Conservation (phyloP, 2,113 vertebrate species). For the Mesocricetus auratus region DNA sequence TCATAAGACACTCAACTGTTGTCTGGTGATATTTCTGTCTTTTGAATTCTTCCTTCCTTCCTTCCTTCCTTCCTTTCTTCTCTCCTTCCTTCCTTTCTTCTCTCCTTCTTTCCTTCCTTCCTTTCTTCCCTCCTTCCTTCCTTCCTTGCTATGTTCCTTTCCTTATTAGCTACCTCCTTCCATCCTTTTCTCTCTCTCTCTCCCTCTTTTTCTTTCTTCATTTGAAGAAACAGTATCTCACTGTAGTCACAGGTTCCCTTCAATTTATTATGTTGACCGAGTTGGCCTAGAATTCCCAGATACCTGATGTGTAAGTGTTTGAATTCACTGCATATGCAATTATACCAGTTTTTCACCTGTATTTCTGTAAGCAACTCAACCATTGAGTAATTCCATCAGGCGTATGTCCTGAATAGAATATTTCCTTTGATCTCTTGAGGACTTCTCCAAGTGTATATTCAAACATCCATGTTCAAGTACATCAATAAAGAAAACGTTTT, state of each 20-base stretch:
- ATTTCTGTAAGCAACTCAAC: too few species aligned
- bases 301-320: background rate
- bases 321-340: background rate
- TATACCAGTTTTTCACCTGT: background rate
- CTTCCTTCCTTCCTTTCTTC: background rate
- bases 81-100: rapidly evolving
- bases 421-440: background rate
- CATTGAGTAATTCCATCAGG: background rate
- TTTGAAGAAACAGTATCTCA: background rate
- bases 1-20: background rate
- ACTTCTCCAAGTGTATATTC: background rate
- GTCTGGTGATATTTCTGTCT: background rate
- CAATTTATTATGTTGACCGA: background rate
- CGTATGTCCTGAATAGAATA: too few species aligned
- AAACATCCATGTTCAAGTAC: background rate
- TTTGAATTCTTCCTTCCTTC: background rate
- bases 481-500: background rate
- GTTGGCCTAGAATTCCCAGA: background rate
- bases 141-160: too few species aligned
- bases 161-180: too few species aligned
- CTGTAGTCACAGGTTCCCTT: rapidly evolving
- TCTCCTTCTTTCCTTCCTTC: too few species aligned
- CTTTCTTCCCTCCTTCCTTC: too few species aligned
- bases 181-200: background rate
- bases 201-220: background rate